Conservation (phyloP, 2,888 invertebrate species). For the Callosobruchus maculatus region DNA sequence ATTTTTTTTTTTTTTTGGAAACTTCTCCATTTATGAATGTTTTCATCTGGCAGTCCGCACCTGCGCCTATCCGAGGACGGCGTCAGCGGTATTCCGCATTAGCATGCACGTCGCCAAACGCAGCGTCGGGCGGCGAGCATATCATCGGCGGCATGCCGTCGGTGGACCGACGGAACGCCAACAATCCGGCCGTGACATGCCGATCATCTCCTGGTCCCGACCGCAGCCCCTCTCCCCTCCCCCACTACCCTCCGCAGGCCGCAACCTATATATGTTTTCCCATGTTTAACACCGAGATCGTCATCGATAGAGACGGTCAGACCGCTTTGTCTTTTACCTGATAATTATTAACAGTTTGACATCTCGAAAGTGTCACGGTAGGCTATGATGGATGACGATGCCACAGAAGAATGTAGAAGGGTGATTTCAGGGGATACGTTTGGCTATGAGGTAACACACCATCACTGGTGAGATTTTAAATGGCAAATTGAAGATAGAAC, state of each 20-base stretch:
- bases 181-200: background rate
- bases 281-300: background rate
- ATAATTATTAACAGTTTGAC: conserved; percentile 37
- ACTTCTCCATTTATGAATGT: no score
- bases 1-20: no score
- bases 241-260: no score
- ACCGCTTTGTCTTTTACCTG: conserved; percentile 24
- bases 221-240: background rate
- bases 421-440: background rate
- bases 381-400: background rate
- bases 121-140: background rate
- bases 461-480: background rate
- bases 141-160: background rate
- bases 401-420: background rate
- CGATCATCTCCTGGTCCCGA: background rate
- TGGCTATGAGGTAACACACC: background rate
- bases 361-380: conserved; percentile 32
- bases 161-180: background rate
- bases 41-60: background rate
- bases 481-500: background rate
- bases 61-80: background rate
- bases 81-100: background rate
- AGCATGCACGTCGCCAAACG: background rate
- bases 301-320: background rate
- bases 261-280: background rate